These are phyloP conservation scores for Hypocryptadius cinnamomeus DNA, from an alignment of 2,113 vertebrate species.

Conservation along the genomic window DNA sequence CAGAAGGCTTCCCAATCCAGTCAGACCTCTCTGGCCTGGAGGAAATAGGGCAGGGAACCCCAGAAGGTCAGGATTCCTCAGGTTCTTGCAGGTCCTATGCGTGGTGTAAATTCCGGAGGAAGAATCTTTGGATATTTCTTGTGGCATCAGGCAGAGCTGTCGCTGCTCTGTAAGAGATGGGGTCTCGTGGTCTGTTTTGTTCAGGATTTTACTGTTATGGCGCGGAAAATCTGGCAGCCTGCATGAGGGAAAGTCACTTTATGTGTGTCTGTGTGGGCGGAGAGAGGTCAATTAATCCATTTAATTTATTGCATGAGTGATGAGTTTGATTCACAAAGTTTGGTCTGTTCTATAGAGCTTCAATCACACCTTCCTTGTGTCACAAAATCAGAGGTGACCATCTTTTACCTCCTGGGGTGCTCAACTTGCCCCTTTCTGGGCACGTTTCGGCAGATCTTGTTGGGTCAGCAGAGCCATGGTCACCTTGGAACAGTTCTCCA, in stretches of 20 bases:
- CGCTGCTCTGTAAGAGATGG: neutral
- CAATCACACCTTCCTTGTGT: too few species aligned
- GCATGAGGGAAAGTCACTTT: neutral
- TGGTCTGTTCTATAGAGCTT: accelerated
- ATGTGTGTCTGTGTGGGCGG: too few species aligned
- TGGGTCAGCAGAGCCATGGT: neutral
- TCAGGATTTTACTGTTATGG: neutral
- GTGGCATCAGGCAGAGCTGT: neutral
- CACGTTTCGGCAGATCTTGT: neutral
- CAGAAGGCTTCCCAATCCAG: neutral
- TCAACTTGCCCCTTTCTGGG: neutral
- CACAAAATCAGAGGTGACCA: neutral
- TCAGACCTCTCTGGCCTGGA: neutral
- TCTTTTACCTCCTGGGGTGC: too few species aligned
- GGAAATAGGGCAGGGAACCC: neutral
- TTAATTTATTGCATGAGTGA: neutral
- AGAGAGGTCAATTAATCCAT: neutral
- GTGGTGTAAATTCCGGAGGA: neutral
- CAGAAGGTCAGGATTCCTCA: neutral
- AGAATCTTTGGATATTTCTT: neutral
- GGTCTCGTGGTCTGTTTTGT: neutral
- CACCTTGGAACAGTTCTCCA: neutral
- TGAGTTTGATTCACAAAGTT: neutral
- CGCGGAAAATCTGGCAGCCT: neutral
- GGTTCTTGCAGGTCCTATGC: neutral